Evolutionary conservation across 2,888 invertebrate genomes (phyloP).

Genomic region (Pseudococcus jackbeardsleyi): DNA sequence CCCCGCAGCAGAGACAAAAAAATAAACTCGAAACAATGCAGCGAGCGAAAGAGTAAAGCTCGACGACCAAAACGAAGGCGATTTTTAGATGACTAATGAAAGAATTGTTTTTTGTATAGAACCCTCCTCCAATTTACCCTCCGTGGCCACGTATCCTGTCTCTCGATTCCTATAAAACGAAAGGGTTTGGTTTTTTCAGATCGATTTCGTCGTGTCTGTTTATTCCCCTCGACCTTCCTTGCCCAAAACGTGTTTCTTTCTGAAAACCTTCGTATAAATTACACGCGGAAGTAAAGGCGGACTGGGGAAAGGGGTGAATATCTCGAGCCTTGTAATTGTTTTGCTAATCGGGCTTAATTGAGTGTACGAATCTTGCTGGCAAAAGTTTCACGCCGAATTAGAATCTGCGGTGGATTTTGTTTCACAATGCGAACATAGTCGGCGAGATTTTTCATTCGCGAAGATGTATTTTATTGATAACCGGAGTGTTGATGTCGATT

Average conservation of each 20-base stretch:
- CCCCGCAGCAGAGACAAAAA: not conserved
- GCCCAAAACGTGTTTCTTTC: not conserved
- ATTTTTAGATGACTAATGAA: constrained; percentile 49
- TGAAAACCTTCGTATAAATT: not conserved
- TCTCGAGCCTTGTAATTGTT: constrained; percentile 34
- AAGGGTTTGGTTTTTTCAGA: constrained; percentile 48
- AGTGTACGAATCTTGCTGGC: constrained; percentile 29
- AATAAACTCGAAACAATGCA: constrained; percentile 5
- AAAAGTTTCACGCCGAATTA: constrained; percentile 42
- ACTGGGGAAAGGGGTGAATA: not conserved
- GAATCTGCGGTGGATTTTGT: constrained; percentile 40
- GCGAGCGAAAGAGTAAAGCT: not conserved
- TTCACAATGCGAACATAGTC: not conserved
- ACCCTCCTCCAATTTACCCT: not conserved
- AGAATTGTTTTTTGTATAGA: constrained; percentile 52
- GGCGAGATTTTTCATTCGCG: not conserved
- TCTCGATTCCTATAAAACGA: not conserved
- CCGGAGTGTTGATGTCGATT: not conserved
- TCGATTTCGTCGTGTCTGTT: constrained; percentile 1
- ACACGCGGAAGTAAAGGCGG: not conserved
- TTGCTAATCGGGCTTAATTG: constrained; percentile 48
- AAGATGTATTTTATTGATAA: not conserved
- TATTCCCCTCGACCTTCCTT: not conserved
- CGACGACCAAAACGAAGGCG: not conserved
- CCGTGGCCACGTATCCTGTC: not conserved